Base-by-base conservation (phyloP, 1,140 invertebrate genomes). In the Tachypleus tridentatus region DNA sequence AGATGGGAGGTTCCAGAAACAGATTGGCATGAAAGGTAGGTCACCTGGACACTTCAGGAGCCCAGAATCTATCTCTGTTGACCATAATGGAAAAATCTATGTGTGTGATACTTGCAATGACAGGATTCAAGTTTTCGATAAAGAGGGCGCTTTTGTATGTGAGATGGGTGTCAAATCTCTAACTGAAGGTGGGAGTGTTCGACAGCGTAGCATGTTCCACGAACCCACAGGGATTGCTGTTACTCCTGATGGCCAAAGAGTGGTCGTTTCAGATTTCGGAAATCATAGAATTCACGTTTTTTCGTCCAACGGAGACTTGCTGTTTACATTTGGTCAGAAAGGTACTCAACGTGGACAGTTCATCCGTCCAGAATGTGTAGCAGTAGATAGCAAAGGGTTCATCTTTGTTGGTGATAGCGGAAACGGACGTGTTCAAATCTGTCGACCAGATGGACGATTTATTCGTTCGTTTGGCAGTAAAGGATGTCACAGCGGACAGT, bases 61-160 rank as follows among this genome's bases (percentile, higher is more conserved):
- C 64, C 87, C 87, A 0, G 87, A 88, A 77, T 87, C 87, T 51
- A 81, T 89, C 59, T 83, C 85, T 0, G 82, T 84, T 69, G 73
- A 77, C 49, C 80, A 82, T 49, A 75, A 78, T 58, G 81, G 84
- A 47, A 78, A 81, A 56, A 81, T 88, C 50, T 88, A 86, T 70
- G 81, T 89, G 3, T 86, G 85, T 62, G 87, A 90, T 74, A 88
- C 86, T 67, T 87, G 86, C 54, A 88, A 88, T 70, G 84, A 87
- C 72, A 77, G 86, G 64, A 76, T 85, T 9, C 80, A 84, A 73
- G 60, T 61, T 29, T 49, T 61, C 5, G 60, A 61, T 49, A 49
- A 57, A 5, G 76, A 80, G 64, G 81, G 81, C 3, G 71, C 74
- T 6, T 82, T 79, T 72, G 72, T 82, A 51, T 64, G 74, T 49